These are phyloP conservation scores for Empis stercorea DNA, from an alignment of 2,888 invertebrate genomes.

Conservation along the genomic window DNA sequence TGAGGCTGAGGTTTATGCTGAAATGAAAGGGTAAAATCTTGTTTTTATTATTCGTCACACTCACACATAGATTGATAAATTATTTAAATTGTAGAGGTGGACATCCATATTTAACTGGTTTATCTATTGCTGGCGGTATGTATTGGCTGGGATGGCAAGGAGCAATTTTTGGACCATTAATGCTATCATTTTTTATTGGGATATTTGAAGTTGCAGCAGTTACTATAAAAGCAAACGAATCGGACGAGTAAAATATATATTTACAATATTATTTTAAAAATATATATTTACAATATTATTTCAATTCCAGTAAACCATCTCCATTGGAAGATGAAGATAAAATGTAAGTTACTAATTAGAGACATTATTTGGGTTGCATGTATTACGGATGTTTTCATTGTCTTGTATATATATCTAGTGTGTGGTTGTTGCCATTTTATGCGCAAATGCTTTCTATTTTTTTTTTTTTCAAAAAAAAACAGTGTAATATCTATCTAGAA, in stretches of 20 bases:
- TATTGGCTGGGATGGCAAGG: constrained; percentile 96
- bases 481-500: too few relatives aligned
- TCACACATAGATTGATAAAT: neutral
- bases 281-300: too few relatives aligned
- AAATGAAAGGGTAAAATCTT: constrained; percentile 78
- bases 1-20: constrained; percentile 91
- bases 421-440: too few relatives aligned
- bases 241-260: constrained; percentile 21
- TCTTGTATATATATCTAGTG: too few relatives aligned
- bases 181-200: constrained; percentile 89
- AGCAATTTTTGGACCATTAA: constrained; percentile 89
- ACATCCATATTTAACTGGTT: constrained; percentile 91
- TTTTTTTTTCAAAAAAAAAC: too few relatives aligned
- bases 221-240: constrained; percentile 41
- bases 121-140: constrained; percentile 95
- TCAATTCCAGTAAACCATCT: too few relatives aligned
- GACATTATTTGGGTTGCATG: too few relatives aligned
- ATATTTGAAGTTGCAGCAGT: constrained; percentile 71
- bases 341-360: too few relatives aligned
- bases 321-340: too few relatives aligned
- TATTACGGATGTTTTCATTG: too few relatives aligned
- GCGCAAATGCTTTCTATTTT: too few relatives aligned
- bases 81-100: constrained; percentile 51
- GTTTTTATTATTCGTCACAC: neutral
- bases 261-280: too few relatives aligned